These are phyloP conservation scores for Teleiodes luculella DNA, from an alignment of 2,888 invertebrate genomes.

Conservation along the genomic window DNA sequence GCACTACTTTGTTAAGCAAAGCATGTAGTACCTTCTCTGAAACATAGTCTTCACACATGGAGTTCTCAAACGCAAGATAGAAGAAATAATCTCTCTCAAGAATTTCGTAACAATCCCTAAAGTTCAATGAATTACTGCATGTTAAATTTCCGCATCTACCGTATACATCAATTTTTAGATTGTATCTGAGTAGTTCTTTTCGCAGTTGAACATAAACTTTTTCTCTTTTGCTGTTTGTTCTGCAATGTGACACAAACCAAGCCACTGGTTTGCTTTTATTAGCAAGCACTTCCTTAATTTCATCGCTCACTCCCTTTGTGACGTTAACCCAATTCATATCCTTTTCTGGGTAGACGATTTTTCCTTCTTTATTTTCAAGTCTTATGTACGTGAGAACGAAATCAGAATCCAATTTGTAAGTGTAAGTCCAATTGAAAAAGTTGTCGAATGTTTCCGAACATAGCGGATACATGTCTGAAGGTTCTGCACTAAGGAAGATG, in stretches of 20 bases:
- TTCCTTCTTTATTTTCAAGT: not conserved
- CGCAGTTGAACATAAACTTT: conserved; percentile 24
- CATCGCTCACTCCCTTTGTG: conserved; percentile 21
- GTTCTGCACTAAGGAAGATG: conserved; percentile 63
- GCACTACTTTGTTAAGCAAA: conserved; percentile 74
- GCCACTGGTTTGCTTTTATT: conserved; percentile 38
- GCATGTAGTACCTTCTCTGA: conserved; percentile 76
- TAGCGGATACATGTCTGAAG: conserved; percentile 56
- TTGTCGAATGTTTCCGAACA: conserved; percentile 47
- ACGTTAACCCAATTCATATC: not conserved
- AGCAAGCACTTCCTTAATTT: conserved; percentile 23
- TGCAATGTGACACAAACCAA: conserved; percentile 43
- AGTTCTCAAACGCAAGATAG: conserved; percentile 83
- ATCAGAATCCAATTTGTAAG: conserved; percentile 41
- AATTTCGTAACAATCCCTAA: no score
- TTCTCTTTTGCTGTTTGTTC: conserved; percentile 28
- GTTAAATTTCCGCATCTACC: conserved; percentile 57
- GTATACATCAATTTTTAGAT: conserved; percentile 59
- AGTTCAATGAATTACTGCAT: conserved; percentile 17
- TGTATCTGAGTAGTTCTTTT: conserved; percentile 13
- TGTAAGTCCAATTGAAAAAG: conserved; percentile 68
- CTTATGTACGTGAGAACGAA: not conserved
- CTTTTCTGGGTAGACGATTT: no score
- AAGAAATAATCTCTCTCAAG: conserved; percentile 79
- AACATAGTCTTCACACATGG: conserved; percentile 70